Evolutionary conservation across 2,797 vertebrate genomes (phyloP).

Genomic region (Scolopax rusticola): DNA sequence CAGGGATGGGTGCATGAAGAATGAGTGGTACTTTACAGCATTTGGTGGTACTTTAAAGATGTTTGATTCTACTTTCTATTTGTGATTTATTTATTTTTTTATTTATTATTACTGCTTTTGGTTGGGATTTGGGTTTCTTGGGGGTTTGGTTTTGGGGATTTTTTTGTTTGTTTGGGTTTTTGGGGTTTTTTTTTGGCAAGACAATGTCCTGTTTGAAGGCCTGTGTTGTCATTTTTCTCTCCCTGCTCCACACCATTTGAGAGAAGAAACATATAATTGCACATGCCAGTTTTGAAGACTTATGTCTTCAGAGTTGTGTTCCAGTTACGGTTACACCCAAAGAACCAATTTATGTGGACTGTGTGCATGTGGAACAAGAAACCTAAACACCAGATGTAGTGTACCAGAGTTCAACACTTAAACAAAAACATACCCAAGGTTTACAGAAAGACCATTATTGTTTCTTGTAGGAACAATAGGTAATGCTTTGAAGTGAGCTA

Average conservation of each 20-base stretch:
- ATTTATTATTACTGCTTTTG: background rate
- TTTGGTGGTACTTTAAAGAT: background rate
- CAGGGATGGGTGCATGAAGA: background rate
- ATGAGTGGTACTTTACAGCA: background rate
- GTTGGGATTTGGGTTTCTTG: background rate
- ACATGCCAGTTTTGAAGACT: background rate
- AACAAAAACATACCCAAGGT: background rate
- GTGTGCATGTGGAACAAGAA: background rate
- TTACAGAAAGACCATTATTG: background rate
- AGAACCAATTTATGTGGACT: background rate
- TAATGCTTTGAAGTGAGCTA: slow-evolving; percentile 3
- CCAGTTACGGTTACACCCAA: background rate
- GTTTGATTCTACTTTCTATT: background rate
- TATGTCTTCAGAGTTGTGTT: background rate
- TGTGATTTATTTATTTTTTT: background rate
- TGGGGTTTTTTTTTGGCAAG: background rate
- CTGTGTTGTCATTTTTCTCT: background rate
- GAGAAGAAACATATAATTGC: background rate
- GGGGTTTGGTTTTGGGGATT: background rate
- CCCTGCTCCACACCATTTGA: background rate
- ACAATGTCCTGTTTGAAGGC: background rate
- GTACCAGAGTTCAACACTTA: background rate
- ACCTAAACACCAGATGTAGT: slow-evolving; percentile 4
- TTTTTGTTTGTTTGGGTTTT: background rate
- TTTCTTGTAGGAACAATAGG: background rate